Evolutionary conservation across 1,140 invertebrate species (phyloP).

Genomic region (Brachionus rubens): DNA sequence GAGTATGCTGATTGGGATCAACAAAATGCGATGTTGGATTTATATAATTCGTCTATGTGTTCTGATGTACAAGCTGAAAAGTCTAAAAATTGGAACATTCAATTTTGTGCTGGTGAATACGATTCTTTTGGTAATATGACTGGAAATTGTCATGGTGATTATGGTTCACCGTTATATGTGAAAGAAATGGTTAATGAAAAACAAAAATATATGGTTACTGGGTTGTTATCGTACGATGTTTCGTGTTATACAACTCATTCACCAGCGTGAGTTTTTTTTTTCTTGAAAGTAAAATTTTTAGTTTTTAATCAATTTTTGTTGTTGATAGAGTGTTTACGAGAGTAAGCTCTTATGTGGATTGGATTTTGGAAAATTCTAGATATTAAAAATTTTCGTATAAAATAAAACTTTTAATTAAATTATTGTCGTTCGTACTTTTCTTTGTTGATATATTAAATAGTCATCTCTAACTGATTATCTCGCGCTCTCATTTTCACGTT

Average conservation of each 20-base stretch:
- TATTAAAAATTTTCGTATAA: background rate
- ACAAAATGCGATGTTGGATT: background rate
- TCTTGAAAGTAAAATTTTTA: background rate
- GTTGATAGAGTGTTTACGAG: background rate
- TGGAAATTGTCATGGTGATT: background rate
- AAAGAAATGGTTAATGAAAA: background rate
- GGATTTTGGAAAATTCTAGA: background rate
- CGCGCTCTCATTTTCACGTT: too few relatives aligned
- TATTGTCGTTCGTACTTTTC: too few relatives aligned
- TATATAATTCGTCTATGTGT: conserved; percentile 26
- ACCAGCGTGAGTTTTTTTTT: conserved; percentile 10
- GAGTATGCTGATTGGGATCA: background rate
- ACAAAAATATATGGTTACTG: background rate
- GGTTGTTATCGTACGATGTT: background rate
- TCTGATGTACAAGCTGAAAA: background rate
- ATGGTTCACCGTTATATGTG: too few relatives aligned
- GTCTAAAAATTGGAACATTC: conserved; percentile 2
- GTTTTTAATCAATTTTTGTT: background rate
- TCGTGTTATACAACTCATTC: background rate
- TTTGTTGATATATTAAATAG: too few relatives aligned
- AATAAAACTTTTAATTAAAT: too few relatives aligned
- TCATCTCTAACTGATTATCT: too few relatives aligned
- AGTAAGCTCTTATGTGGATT: background rate
- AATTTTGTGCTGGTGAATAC: conserved; percentile 43
- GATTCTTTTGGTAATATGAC: background rate